phyloP scores from a whole-genome alignment of 2,888 invertebrate species.

The Phanerotoma sp. region DNA sequence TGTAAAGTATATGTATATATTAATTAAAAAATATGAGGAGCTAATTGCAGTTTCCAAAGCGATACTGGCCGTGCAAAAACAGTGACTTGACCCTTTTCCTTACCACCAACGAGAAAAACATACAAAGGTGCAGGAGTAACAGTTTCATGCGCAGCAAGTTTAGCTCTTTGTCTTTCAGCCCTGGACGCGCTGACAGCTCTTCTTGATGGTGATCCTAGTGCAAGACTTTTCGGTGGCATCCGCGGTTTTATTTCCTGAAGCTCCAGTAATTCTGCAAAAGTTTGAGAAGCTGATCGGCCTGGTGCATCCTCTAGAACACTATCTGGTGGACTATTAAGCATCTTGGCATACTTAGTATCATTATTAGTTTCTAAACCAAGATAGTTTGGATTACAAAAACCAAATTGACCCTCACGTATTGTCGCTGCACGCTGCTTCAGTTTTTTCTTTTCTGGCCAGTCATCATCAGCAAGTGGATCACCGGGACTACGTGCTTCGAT shows the following conservation, averaged over 20 bases:
- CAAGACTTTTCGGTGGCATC: slow-evolving; percentile 59
- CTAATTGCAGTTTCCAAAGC: slow-evolving; percentile 74
- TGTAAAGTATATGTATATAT: background rate
- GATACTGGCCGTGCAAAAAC: slow-evolving; percentile 76
- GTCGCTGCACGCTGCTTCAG: slow-evolving; percentile 42
- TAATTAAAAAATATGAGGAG: slow-evolving; percentile 54
- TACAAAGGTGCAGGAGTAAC: slow-evolving; percentile 61
- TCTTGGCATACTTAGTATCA: slow-evolving; percentile 57
- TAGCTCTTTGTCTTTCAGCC: slow-evolving; percentile 57
- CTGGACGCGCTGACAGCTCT: slow-evolving; percentile 65
- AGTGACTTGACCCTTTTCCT: slow-evolving; percentile 76
- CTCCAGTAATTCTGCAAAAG: slow-evolving; percentile 52
- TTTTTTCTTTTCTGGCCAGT: slow-evolving; percentile 38
- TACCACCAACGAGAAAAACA: slow-evolving; percentile 75
- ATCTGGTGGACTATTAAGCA: slow-evolving; percentile 66
- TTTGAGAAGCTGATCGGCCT: slow-evolving; percentile 53
- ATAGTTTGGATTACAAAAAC: slow-evolving; percentile 78
- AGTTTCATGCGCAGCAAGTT: slow-evolving; percentile 48
- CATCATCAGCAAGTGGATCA: slow-evolving; percentile 54
- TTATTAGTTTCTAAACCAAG: slow-evolving; percentile 63
- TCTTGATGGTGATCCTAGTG: slow-evolving; percentile 55
- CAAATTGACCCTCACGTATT: slow-evolving; percentile 61
- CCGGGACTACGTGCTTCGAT: slow-evolving; percentile 63
- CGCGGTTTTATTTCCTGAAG: slow-evolving; percentile 51
- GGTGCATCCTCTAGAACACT: slow-evolving; percentile 63